Percentiles rank a stretch among this genome's conserved stretches.
These are phyloP conservation scores for Hypomecis atomaria DNA, from an alignment of 2,888 invertebrate genomes.

Conservation along the genomic window DNA sequence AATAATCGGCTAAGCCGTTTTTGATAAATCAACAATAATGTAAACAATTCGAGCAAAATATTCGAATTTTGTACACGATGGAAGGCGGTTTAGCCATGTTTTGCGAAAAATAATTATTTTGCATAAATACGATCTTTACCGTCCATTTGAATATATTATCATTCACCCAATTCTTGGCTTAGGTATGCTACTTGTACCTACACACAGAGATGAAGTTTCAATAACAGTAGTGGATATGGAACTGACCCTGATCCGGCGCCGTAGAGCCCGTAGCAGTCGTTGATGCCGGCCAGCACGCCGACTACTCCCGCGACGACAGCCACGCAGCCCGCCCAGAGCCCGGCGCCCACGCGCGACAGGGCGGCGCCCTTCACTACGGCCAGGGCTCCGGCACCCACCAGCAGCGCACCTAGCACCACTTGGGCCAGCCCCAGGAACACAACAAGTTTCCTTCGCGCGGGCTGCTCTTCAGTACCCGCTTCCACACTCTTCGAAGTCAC, in stretches of 20 bases:
- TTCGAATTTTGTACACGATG: too few species aligned
- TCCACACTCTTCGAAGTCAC: conserved; percentile 75
- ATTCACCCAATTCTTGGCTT: too few species aligned
- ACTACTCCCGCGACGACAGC: conserved; percentile 86
- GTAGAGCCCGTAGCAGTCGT: conserved; percentile 81
- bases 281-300: conserved; percentile 86
- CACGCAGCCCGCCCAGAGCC: conserved; percentile 88
- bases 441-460: conserved; percentile 64
- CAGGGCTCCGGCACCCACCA: conserved; percentile 86
- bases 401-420: conserved; percentile 85
- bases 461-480: conserved; percentile 63
- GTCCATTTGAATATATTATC: too few species aligned
- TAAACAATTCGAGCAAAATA: too few species aligned
- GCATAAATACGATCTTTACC: too few species aligned
- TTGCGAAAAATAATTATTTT: too few species aligned
- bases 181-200: too few species aligned
- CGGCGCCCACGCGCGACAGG: conserved; percentile 85
- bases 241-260: conserved; percentile 64
- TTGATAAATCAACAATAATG: too few species aligned
- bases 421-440: conserved; percentile 85
- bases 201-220: too few species aligned
- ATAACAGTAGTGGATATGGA: background rate
- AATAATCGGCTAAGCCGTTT: too few species aligned
- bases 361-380: conserved; percentile 86
- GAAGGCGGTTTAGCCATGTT: too few species aligned